A percentile compares a stretch with the other conserved stretches of the same genome.
These are phyloP conservation scores for Hypercompe scribonia DNA, from an alignment of 2,888 invertebrate genomes.

Conservation along the genomic window DNA sequence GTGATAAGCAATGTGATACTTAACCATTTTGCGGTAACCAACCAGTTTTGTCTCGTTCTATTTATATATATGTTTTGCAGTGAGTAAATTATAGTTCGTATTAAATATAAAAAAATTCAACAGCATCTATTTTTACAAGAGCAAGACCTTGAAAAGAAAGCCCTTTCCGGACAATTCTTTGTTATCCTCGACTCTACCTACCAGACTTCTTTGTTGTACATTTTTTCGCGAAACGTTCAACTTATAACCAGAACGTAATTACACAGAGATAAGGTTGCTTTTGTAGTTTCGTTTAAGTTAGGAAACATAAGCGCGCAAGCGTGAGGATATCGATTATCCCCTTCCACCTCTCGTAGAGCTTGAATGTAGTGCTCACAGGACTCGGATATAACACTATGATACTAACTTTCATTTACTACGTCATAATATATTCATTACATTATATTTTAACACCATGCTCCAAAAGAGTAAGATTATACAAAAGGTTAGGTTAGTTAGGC, in stretches of 20 bases:
- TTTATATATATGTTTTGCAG: background rate
- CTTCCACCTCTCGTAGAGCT: slow-evolving; percentile 54
- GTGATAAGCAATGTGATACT: no score
- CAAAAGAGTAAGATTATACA: background rate
- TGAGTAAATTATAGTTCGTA: background rate
- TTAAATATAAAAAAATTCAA: background rate
- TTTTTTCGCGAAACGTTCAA: slow-evolving; percentile 24
- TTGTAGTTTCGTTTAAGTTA: slow-evolving; percentile 27
- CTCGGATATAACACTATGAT: slow-evolving; percentile 50
- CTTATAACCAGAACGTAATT: slow-evolving; percentile 23
- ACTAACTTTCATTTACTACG: slow-evolving; percentile 11
- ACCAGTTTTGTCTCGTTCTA: background rate
- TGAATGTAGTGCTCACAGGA: slow-evolving; percentile 70
- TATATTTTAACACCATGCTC: no score
- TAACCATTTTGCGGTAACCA: no score
- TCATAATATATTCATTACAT: background rate
- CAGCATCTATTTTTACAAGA: background rate
- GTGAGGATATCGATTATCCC: slow-evolving; percentile 74
- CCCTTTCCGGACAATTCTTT: slow-evolving; percentile 32
- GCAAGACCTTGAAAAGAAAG: slow-evolving; percentile 14
- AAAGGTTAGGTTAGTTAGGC: background rate
- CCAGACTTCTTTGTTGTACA: slow-evolving; percentile 48
- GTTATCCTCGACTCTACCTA: slow-evolving; percentile 42
- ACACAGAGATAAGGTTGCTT: slow-evolving; percentile 34
- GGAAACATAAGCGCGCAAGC: slow-evolving; percentile 66